A percentile compares a stretch with the other conserved stretches of the same genome.
Evolutionary conservation across 2,797 vertebrate genomes (phyloP).

Genomic region (Argyrosomus regius): DNA sequence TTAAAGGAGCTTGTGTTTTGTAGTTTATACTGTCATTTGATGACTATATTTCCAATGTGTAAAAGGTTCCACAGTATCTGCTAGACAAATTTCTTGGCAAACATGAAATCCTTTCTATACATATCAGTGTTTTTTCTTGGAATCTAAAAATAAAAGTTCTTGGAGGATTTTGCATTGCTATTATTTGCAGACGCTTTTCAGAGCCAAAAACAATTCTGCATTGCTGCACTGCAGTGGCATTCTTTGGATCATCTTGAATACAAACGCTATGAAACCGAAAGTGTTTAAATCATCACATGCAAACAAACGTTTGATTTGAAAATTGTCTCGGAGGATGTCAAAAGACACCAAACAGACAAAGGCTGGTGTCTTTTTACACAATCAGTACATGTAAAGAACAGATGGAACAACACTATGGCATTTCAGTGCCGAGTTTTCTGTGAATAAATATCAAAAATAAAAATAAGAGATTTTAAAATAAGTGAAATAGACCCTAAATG

Average conservation of each 20-base stretch:
- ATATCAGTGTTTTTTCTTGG: neutral
- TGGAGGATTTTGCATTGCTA: neutral
- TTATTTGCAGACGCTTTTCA: neutral
- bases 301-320: neutral
- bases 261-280: neutral
- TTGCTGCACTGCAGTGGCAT: constrained; percentile 3
- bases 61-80: neutral
- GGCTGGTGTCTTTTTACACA: neutral
- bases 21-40: neutral
- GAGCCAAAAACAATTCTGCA: neutral
- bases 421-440: neutral
- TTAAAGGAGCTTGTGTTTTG: neutral
- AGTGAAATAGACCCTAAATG: neutral
- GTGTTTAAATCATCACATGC: neutral
- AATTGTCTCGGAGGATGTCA: neutral
- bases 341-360: neutral
- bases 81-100: neutral
- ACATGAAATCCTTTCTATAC: neutral
- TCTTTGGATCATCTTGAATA: neutral
- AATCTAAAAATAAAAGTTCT: too few species aligned
- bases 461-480: neutral
- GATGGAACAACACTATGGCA: neutral
- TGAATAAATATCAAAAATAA: neutral
- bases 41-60: neutral
- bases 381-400: neutral